phyloP scores from a whole-genome alignment of 2,113 vertebrate species.

The Podilymbus podiceps region DNA sequence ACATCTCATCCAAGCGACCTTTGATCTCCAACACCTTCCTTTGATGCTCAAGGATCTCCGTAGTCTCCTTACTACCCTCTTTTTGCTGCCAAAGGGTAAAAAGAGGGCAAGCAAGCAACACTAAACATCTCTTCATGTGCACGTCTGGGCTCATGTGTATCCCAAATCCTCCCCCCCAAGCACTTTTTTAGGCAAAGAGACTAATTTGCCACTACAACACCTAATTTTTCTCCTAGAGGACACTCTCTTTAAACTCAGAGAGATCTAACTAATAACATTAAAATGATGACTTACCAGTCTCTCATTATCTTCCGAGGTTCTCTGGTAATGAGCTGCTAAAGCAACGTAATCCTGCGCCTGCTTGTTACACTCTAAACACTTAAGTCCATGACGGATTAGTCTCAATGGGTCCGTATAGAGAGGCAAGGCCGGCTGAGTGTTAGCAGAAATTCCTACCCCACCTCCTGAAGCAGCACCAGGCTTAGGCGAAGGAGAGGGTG shows the following conservation, averaged over 20 bases:
- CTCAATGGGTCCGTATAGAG: slow-evolving; percentile 82
- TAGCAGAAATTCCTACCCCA: slow-evolving; percentile 3
- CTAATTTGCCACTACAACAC: background rate
- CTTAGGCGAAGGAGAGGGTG: slow-evolving; percentile 16
- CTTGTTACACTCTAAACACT: slow-evolving; percentile 92
- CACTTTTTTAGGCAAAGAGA: background rate
- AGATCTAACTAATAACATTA: slow-evolving; percentile 21
- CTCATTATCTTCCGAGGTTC: slow-evolving; percentile 82
- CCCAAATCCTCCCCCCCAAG: background rate
- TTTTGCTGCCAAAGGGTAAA: background rate
- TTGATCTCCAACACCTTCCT: background rate
- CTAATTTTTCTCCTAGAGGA: background rate
- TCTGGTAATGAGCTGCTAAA: slow-evolving; percentile 94
- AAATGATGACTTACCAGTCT: slow-evolving; percentile 83
- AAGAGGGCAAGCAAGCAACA: background rate
- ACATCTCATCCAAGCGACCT: background rate
- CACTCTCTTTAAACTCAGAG: background rate
- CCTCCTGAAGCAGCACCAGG: background rate
- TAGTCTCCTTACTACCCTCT: background rate
- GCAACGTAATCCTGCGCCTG: slow-evolving; percentile 84
- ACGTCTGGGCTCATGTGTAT: accelerated
- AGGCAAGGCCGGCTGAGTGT: slow-evolving; percentile 81
- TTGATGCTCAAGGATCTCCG: background rate
- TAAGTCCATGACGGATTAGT: slow-evolving; percentile 81
- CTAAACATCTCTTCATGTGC: accelerated